A percentile compares a stretch with the other conserved stretches of the same genome.
Evolutionary conservation across 2,888 invertebrate species (phyloP).

Genomic region (Dicyrtoma fusca): DNA sequence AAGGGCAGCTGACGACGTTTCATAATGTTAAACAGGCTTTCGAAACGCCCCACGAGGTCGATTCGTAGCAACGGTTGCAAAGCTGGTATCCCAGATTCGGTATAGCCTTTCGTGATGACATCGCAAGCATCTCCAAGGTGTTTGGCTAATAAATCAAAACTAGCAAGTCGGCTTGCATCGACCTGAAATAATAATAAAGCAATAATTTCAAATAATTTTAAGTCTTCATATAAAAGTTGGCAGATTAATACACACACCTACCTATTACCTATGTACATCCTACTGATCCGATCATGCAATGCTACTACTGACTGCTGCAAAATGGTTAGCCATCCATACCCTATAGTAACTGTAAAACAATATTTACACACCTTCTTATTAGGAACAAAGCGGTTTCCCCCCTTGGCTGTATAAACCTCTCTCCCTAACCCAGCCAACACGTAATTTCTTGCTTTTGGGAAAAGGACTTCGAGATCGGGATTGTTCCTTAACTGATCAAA

Average conservation of each 20-base stretch:
- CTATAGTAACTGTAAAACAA: too few species aligned
- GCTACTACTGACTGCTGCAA: too few species aligned
- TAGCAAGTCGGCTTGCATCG: conserved; percentile 16
- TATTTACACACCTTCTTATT: too few species aligned
- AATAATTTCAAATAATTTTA: too few species aligned
- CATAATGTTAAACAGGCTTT: conserved; percentile 14
- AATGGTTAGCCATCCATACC: too few species aligned
- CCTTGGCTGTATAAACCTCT: neutral
- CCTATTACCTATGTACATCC: neutral
- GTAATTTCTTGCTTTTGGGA: conserved; percentile 10
- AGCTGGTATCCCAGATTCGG: neutral
- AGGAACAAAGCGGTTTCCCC: neutral
- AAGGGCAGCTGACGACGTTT: conserved; percentile 38
- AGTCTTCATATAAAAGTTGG: too few species aligned
- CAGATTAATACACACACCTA: too few species aligned
- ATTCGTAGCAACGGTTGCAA: neutral
- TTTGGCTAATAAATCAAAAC: conserved; percentile 34
- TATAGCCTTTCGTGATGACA: neutral
- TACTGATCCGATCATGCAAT: too few species aligned
- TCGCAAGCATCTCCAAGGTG: conserved; percentile 28
- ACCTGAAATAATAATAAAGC: too few species aligned
- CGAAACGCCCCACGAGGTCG: neutral
- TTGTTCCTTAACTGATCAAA: conserved; percentile 16
- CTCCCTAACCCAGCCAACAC: neutral
- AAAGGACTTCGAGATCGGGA: neutral